Evolutionary conservation across 2,113 vertebrate genomes (phyloP), one percentile per base, ranked within the genome.

Genomic region (Zosterops hypoxanthus): DNA sequence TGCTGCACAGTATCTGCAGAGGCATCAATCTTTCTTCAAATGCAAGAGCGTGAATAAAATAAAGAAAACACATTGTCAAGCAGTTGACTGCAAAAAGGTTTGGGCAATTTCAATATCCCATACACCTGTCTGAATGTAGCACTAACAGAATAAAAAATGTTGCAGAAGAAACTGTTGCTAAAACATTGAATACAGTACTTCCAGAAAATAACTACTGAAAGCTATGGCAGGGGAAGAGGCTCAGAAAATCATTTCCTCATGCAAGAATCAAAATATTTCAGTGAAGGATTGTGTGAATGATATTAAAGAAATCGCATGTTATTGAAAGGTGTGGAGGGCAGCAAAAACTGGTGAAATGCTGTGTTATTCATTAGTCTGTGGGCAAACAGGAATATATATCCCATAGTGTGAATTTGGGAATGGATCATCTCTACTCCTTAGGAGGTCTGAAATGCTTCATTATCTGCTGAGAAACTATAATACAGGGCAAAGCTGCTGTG

Each of bases 271-370:
- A 77, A 93, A 34, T 21, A 73, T 7, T 60, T 87, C 60, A 60
- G 5, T 12, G 19, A 55, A 83, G 33, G 44, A 22, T 39, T 55
- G 18, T 6, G 7, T 29, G 21, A 29, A 55, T 16, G 13, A 42
- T 47, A 77, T 4, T 7, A 26, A 42, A 56, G 34, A 28, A 77
- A 34, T 4, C 1, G 0, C 12, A 29, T 5, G 7, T 5, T 52
- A 49, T 3, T 42, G 11, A 50, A 86, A 46, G 11, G 17, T 7
- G 11, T 2, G 5, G 36, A 31, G 19, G 29, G 11, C 44, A 63
- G 33, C 21, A 79, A 75, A 79, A 26, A 6, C 57, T 46, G 11
- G 14, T 39, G 41, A 18, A 83, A 81, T 21, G 22, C 41, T 41
- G 11, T 23, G 46, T 18, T 47, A 52, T 65, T 66, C 64, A n/a